Conservation (phyloP, 35 echinoderm and acorn worm species). For the Acanthaster planci region DNA sequence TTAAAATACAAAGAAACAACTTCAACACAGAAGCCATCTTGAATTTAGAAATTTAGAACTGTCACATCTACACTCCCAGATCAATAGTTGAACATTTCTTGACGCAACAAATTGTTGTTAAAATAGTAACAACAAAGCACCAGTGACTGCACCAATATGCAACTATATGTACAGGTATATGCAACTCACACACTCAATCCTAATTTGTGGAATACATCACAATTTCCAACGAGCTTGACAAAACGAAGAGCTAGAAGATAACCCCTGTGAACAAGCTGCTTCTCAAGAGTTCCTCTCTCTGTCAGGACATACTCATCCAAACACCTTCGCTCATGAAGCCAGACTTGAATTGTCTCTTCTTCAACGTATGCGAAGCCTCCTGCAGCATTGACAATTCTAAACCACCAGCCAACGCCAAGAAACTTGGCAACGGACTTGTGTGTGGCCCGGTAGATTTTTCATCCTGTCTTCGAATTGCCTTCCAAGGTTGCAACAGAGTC, state of each 20-base stretch:
- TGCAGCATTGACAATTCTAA: constrained; percentile 24
- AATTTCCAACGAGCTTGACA: constrained; percentile 37
- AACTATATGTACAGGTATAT: too few relatives aligned
- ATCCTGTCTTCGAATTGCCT: neutral
- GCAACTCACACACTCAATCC: neutral
- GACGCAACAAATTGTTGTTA: too few relatives aligned
- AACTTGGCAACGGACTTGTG: neutral
- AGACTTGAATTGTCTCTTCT: constrained; percentile 46
- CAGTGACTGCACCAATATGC: too few relatives aligned
- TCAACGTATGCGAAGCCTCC: constrained; percentile 37
- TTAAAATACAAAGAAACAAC: neutral
- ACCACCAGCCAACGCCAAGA: constrained; percentile 34
- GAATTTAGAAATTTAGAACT: neutral
- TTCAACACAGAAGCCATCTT: neutral
- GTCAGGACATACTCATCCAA: constrained; percentile 40
- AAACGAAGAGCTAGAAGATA: constrained; percentile 40
- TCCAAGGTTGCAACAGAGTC: neutral
- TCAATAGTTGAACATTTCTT: constrained; percentile 7
- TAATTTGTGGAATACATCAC: constrained; percentile 35
- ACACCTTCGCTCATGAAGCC: constrained; percentile 45
- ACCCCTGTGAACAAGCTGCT: constrained; percentile 45
- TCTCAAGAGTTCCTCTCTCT: neutral
- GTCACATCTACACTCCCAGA: neutral
- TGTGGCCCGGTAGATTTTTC: neutral
- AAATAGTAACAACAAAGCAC: too few relatives aligned